phyloP scores from a whole-genome alignment of 2,797 vertebrate species.

The Melanitta fusca region DNA sequence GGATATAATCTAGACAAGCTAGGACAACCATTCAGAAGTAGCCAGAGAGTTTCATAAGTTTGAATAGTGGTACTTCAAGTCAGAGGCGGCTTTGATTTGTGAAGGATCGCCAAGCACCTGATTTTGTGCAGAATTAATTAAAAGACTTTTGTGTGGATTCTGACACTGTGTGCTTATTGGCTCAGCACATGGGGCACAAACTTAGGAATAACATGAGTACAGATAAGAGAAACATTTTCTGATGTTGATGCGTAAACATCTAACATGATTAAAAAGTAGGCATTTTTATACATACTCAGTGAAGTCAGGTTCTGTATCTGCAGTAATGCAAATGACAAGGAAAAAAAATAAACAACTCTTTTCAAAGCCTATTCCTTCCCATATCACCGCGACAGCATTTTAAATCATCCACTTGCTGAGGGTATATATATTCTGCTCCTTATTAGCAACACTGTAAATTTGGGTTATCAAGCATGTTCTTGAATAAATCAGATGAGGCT shows the following conservation, averaged over 20 bases:
- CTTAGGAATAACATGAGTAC: not conserved
- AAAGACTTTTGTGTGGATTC: no score
- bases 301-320: not conserved
- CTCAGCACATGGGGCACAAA: not conserved
- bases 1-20: not conserved
- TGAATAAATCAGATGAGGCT: conserved; percentile 26
- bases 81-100: not conserved
- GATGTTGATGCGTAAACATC: not conserved
- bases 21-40: not conserved
- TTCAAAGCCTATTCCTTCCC: conserved; percentile 1
- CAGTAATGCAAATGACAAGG: not conserved
- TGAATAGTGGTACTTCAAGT: not conserved
- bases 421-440: not conserved
- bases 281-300: not conserved
- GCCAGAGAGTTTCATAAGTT: not conserved
- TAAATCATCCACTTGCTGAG: not conserved
- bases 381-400: conserved; percentile 11
- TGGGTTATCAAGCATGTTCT: conserved; percentile 17
- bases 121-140: not conserved
- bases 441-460: conserved; percentile 38
- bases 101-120: not conserved
- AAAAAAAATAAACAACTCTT: conserved; percentile 5
- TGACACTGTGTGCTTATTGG: not conserved
- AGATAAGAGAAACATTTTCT: not conserved
- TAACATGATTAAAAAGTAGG: not conserved